Evolutionary conservation across 2,113 vertebrate genomes (phyloP).

Genomic region (Saccopteryx leptura): DNA sequence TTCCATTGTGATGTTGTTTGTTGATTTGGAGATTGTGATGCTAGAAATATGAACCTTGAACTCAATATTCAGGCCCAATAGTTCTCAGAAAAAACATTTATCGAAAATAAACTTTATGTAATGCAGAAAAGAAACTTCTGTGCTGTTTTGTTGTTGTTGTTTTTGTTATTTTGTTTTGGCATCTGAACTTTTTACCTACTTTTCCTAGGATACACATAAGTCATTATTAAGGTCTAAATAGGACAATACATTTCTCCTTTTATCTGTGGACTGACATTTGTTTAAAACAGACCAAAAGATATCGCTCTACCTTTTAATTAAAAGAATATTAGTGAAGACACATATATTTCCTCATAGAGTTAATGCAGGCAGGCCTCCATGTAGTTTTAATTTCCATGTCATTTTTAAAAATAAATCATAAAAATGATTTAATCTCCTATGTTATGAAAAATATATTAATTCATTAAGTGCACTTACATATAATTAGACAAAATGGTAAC

Average conservation of each 20-base stretch:
- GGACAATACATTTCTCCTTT: neutral
- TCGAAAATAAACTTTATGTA: neutral
- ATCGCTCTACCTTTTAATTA: slow-evolving; percentile 13
- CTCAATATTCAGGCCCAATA: neutral
- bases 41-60: neutral
- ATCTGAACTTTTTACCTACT: neutral
- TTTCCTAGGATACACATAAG: neutral
- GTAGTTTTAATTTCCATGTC: neutral
- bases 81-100: neutral
- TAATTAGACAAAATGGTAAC: neutral
- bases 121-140: neutral
- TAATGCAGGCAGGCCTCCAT: neutral
- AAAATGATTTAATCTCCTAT: slow-evolving; percentile 34
- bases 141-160: neutral
- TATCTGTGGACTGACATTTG: neutral
- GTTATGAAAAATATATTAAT: slow-evolving; percentile 13
- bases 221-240: neutral
- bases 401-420: neutral
- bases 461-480: neutral
- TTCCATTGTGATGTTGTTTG: neutral
- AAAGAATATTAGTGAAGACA: neutral
- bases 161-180: too few relatives aligned
- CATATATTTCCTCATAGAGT: neutral
- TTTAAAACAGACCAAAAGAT: slow-evolving; percentile 19
- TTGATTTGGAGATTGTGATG: neutral